Base-by-base conservation (phyloP, 2,888 invertebrate species). In the Villa cingulata region DNA sequence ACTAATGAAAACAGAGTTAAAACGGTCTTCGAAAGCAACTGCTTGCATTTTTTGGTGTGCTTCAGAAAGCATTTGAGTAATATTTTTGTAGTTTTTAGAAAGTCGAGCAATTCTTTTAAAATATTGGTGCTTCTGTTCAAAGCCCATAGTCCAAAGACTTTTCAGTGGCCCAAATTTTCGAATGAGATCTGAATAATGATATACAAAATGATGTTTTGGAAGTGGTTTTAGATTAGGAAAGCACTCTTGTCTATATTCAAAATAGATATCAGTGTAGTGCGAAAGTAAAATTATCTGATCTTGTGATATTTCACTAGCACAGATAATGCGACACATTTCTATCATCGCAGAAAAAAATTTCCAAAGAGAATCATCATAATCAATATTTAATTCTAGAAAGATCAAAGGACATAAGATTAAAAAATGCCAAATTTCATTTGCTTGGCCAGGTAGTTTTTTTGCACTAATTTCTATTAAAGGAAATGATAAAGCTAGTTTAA, bases 81-180 rank as follows among this genome's bases (percentile, higher is more conserved):
- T 39, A 43, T 48, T 54, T 49, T 53, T 53, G 34, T 51, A 57
- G 50, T 59, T 57, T 40, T 50, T 50, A 19, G 15, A 32, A 32
- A 49, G 48, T 44, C 49, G 47, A 0, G 52, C 41, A 17, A 46
- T 38, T 50, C 46, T 54, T 52, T 57, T 58, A 43, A 56, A 57
- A 48, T 48, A 59, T 10, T 52, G 39, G 41, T 59, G 56, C 41
- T 59, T 58, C 32, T 54, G 55, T 50, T 59, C 57, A 48, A 59
- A 59, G 14, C 54, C 18, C 38, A 52, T 27, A 4, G 50, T 52
- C 46, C 50, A 52, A 2, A 52, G 14, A 17, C 43, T 12, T 42
- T 48, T 51, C 37, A 52, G 36, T 14, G 50, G 50, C 3, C 50
- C 50, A 18, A 50, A 43, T 40, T 51, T 34, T n/a, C 45, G 27